Evolutionary conservation across 1,140 invertebrate species (phyloP), one percentile per base, ranked within the genome.

Genomic region (Aphelenchoides fujianensis): DNA sequence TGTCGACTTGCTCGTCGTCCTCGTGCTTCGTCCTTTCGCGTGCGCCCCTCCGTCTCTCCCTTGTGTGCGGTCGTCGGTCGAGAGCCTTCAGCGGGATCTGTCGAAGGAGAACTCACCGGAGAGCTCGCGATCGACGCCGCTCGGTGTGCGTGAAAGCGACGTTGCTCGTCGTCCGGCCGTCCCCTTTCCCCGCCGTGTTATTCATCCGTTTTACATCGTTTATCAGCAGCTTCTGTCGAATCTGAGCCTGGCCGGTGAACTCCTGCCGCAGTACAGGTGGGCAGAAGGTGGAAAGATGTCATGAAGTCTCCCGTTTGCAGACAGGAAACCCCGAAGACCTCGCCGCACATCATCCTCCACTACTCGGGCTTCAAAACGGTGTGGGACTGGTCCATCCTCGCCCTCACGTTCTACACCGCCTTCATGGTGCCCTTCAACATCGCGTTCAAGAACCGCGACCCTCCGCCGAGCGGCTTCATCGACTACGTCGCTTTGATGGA

Each of bases 381-480:
- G 84, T 98, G 95, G 95, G 95, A 98, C 88, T 98, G 95, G 95
- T 92, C 98, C 84, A 99, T 99, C 85, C 89, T 98, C 70, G 95
- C 94, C 88, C 90, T 99, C 82, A 99, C 97, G 75, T 98, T 98
- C 89, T 99, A 99, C 89, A 99, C 97, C 70, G 95, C 97, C 85
- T 96, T 99, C 86, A 98, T 99, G 93, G 97, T 99, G 79, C 97
- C 97, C 70, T 99, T 97, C 89, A 98, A 99, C 88, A 95, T 98
- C 81, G 95, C 97, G 84, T 98, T 98, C 89, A 97, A 97, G 88
- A 97, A 97, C 87, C 98, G 79, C 2, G 80, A 84, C 59, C 67
- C 63, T 23, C 72, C 64, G n/a, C 66, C 74, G 7, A 31, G 53
- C 2, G 78, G 98, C 88, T 97, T 94, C 70, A 95, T 94, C 86